A percentile compares a stretch with the other conserved stretches of the same genome.
Conservation (phyloP, 2,797 vertebrate species). For the Perodicticus potto region DNA sequence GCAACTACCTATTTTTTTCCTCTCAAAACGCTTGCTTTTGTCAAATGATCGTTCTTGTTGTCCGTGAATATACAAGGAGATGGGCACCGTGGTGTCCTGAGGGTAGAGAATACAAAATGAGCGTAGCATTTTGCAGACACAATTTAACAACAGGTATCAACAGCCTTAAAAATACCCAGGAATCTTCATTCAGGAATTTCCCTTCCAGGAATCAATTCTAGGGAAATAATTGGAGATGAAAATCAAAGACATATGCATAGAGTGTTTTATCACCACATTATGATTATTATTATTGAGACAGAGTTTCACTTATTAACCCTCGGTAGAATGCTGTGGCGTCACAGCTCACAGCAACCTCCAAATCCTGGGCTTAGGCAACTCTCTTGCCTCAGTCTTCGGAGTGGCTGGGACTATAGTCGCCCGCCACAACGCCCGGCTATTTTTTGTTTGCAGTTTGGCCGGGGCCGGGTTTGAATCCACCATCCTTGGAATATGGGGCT, state of each 20-base stretch:
- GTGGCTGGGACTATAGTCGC: too few species aligned
- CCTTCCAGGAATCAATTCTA: background rate
- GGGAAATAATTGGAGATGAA: slow-evolving; percentile 17
- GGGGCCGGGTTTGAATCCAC: too few species aligned
- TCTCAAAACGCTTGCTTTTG: background rate
- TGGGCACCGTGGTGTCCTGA: too few species aligned
- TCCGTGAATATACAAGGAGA: too few species aligned
- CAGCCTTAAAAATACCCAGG: background rate
- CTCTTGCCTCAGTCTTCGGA: too few species aligned
- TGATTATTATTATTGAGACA: background rate
- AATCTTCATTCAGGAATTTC: background rate
- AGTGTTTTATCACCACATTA: background rate
- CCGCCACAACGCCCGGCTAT: too few species aligned
- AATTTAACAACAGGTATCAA: background rate
- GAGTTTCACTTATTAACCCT: too few species aligned
- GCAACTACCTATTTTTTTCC: background rate
- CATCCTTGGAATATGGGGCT: too few species aligned
- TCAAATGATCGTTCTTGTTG: background rate
- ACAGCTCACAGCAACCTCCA: too few species aligned
- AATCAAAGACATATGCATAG: background rate
- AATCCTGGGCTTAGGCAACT: too few species aligned
- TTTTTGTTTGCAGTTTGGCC: too few species aligned
- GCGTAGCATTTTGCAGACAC: background rate
- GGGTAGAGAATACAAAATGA: background rate
- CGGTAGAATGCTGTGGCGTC: too few species aligned